A percentile compares a stretch with the other conserved stretches of the same genome.
phyloP scores from a whole-genome alignment of 1,140 invertebrate species.

The Drosophila parabipectinata region DNA sequence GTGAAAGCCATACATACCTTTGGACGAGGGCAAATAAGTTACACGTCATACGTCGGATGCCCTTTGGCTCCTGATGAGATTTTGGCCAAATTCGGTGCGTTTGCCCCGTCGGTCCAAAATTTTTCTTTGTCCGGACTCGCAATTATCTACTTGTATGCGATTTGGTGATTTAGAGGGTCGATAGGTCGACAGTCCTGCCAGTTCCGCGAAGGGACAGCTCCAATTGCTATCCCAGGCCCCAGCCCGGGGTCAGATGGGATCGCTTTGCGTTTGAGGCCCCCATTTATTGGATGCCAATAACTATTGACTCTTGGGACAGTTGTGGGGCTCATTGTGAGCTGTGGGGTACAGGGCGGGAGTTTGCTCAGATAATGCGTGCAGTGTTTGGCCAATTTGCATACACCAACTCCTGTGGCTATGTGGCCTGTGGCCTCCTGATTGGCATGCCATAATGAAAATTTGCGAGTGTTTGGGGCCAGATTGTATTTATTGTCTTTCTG shows the following conservation, averaged over 20 bases:
- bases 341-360: background rate
- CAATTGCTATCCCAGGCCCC: conserved; percentile 1
- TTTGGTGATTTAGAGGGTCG: conserved; percentile 29
- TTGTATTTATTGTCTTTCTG: conserved; percentile 43
- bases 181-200: conserved; percentile 23
- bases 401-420: conserved; percentile 23
- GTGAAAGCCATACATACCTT: conserved; percentile 40
- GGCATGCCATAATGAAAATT: conserved; percentile 63
- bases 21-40: conserved; percentile 12
- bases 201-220: conserved; percentile 26
- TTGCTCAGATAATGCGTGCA: conserved; percentile 37
- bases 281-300: conserved; percentile 75
- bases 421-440: conserved; percentile 37
- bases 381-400: conserved; percentile 59
- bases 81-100: conserved; percentile 13
- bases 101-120: background rate
- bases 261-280: conserved; percentile 33
- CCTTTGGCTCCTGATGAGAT: conserved; percentile 43
- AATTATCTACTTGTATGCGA: conserved; percentile 4
- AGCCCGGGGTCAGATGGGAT: conserved; percentile 31
- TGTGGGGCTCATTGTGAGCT: background rate
- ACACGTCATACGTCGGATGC: conserved; percentile 56
- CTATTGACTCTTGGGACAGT: conserved; percentile 35
- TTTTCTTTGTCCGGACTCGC: background rate
- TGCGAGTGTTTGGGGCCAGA: conserved; percentile 36